Evolutionary conservation across 2,888 invertebrate species (phyloP).

Genomic region (Cerastoderma edule): DNA sequence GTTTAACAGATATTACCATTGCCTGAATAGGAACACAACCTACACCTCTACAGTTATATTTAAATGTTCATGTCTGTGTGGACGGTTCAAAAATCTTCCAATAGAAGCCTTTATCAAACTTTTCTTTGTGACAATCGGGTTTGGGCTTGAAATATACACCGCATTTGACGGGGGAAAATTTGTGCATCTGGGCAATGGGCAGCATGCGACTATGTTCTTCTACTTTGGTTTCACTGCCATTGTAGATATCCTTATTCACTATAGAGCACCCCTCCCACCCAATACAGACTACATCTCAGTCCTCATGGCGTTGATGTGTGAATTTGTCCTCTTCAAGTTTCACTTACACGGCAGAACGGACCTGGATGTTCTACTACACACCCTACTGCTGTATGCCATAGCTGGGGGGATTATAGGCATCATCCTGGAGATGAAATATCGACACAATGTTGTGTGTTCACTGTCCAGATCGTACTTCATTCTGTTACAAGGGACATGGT

Average conservation of each 20-base stretch:
- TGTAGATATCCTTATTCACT: slow-evolving; percentile 82
- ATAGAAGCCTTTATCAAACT: slow-evolving; percentile 69
- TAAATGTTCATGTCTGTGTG: slow-evolving; percentile 72
- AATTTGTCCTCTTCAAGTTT: slow-evolving; percentile 85
- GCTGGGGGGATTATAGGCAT: slow-evolving; percentile 78
- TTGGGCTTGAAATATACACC: slow-evolving; percentile 67
- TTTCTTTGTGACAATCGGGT: slow-evolving; percentile 64
- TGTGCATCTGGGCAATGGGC: slow-evolving; percentile 83
- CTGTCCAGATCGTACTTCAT: slow-evolving; percentile 83
- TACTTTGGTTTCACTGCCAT: slow-evolving; percentile 84
- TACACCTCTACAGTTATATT: slow-evolving; percentile 70
- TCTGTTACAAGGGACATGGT: slow-evolving; percentile 86
- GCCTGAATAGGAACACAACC: slow-evolving; percentile 62
- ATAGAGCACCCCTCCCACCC: slow-evolving; percentile 80
- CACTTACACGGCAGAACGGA: slow-evolving; percentile 84
- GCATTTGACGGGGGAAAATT: slow-evolving; percentile 79
- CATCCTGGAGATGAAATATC: slow-evolving; percentile 82
- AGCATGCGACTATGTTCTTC: slow-evolving; percentile 86
- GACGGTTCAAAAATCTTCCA: slow-evolving; percentile 65
- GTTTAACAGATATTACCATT: slow-evolving; percentile 74
- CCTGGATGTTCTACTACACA: slow-evolving; percentile 84
- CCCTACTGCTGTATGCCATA: slow-evolving; percentile 84
- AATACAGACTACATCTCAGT: slow-evolving; percentile 83
- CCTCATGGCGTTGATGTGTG: slow-evolving; percentile 83
- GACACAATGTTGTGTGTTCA: slow-evolving; percentile 80